Conservation (phyloP, 1,140 invertebrate genomes). For the Zaprionus nigranus region DNA sequence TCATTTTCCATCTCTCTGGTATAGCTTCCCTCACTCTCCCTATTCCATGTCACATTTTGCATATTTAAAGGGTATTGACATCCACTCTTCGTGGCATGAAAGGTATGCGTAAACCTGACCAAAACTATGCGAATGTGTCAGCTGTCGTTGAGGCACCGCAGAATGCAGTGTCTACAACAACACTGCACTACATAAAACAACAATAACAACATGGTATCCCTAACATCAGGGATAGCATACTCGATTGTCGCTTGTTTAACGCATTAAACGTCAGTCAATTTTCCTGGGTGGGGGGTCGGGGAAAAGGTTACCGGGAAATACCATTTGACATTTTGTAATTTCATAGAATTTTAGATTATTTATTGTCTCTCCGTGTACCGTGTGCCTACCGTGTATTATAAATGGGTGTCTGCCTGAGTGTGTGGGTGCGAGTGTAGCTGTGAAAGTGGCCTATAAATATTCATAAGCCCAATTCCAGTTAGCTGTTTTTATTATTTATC, state of each 20-base stretch:
- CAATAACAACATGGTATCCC: too few relatives aligned
- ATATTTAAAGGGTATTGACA: too few relatives aligned
- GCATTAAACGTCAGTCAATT: slow-evolving; percentile 28
- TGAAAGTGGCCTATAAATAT: slow-evolving; percentile 70
- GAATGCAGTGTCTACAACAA: slow-evolving; percentile 13
- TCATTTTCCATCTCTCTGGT: neutral
- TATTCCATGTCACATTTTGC: neutral
- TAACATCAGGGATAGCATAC: slow-evolving; percentile 2
- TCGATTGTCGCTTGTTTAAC: slow-evolving; percentile 38
- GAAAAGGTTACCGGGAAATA: slow-evolving; percentile 29
- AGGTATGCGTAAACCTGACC: slow-evolving; percentile 28
- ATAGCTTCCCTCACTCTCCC: neutral
- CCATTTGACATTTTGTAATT: slow-evolving; percentile 79
- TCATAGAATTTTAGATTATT: slow-evolving; percentile 80
- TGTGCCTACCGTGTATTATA: slow-evolving; percentile 26
- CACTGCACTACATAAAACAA: neutral
- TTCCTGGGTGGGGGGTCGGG: neutral
- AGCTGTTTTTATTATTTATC: slow-evolving; percentile 47
- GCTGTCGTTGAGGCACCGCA: slow-evolving; percentile 27
- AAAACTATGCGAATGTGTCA: slow-evolving; percentile 37
- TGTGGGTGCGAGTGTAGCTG: slow-evolving; percentile 10
- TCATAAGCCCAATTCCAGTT: slow-evolving; percentile 67
- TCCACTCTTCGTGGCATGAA: neutral
- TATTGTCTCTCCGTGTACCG: slow-evolving; percentile 50
- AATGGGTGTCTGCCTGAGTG: slow-evolving; percentile 16